Conservation (phyloP, 2,797 vertebrate genomes). For the Gymnothorax reevesii region DNA sequence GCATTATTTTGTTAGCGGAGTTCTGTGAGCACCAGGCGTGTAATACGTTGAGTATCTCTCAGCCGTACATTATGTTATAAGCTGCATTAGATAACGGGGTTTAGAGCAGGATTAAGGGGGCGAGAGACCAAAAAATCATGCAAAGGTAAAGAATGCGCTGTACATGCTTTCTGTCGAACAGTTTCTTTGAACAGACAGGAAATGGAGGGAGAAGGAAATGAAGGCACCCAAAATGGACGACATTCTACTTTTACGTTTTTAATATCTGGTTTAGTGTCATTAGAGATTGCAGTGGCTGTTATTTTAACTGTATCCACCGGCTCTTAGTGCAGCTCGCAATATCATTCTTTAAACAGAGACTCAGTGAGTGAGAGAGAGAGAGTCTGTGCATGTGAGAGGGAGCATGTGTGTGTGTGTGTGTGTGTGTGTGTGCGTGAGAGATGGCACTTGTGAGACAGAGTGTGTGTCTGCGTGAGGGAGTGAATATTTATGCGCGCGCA, state of each 20-base stretch:
- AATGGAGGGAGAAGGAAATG: slow-evolving; percentile 1
- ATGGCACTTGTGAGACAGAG: no score
- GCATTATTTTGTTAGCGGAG: slow-evolving; percentile 43
- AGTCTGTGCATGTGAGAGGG: no score
- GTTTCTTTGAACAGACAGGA: slow-evolving; percentile 32
- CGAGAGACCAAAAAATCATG: background rate
- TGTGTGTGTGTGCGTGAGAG: no score
- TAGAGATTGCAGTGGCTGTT: slow-evolving; percentile 42
- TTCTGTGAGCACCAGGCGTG: slow-evolving; percentile 40
- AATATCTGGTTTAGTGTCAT: slow-evolving; percentile 47
- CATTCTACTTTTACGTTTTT: slow-evolving; percentile 32
- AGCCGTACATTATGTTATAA: background rate
- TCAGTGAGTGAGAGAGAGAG: slow-evolving; percentile 33
- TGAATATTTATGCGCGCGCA: no score
- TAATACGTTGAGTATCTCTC: slow-evolving; percentile 44
- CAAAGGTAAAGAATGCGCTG: background rate
- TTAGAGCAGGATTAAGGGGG: background rate
- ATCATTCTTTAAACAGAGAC: slow-evolving; percentile 55
- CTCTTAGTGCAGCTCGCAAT: slow-evolving; percentile 46
- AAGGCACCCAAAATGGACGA: slow-evolving; percentile 23
- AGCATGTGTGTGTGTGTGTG: no score
- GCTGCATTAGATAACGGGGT: background rate
- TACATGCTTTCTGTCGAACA: background rate
- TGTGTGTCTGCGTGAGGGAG: no score
- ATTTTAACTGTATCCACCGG: slow-evolving; percentile 47